phyloP scores from a whole-genome alignment of 2,888 invertebrate species.

The Amphipyra berbera region DNA sequence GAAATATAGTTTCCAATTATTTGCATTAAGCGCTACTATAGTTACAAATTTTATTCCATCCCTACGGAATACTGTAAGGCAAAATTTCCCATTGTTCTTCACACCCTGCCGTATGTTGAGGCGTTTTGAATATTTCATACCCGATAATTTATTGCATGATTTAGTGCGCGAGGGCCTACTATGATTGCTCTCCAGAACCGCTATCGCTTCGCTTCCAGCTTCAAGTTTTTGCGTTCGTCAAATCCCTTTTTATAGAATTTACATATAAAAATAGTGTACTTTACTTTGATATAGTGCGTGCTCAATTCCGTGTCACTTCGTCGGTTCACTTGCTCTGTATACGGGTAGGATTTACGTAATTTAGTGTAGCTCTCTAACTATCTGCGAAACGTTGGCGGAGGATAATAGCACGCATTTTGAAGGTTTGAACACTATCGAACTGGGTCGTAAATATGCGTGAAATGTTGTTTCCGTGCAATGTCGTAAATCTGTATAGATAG shows the following conservation, averaged over 20 bases:
- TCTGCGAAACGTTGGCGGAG: slow-evolving; percentile 36
- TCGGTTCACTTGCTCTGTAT: slow-evolving; percentile 50
- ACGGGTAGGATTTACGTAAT: slow-evolving; percentile 41
- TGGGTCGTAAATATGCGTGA: slow-evolving; percentile 6
- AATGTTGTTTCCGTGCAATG: slow-evolving; percentile 1
- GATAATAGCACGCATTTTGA: slow-evolving; percentile 38
- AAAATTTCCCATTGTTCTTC: slow-evolving; percentile 78
- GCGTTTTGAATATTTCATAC: slow-evolving; percentile 86
- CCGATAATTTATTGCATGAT: slow-evolving; percentile 86
- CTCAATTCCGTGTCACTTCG: slow-evolving; percentile 54
- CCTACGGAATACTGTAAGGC: slow-evolving; percentile 62
- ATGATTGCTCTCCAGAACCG: slow-evolving; percentile 66
- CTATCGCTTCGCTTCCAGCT: slow-evolving; percentile 53
- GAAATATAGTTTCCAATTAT: slow-evolving; percentile 31
- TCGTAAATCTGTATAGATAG: background rate
- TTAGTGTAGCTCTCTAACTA: slow-evolving; percentile 45
- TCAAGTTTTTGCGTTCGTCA: slow-evolving; percentile 61
- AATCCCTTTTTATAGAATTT: slow-evolving; percentile 71
- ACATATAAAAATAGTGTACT: slow-evolving; percentile 67
- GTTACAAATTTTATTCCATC: slow-evolving; percentile 59
- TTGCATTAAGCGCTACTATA: slow-evolving; percentile 48
- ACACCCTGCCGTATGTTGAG: slow-evolving; percentile 76
- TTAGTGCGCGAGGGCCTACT: slow-evolving; percentile 76
- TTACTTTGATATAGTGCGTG: slow-evolving; percentile 61
- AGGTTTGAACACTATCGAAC: slow-evolving; percentile 32